Evolutionary conservation across 2,888 invertebrate genomes (phyloP), one percentile per base, ranked within the genome.

Genomic region (Phlogophora meticulosa): DNA sequence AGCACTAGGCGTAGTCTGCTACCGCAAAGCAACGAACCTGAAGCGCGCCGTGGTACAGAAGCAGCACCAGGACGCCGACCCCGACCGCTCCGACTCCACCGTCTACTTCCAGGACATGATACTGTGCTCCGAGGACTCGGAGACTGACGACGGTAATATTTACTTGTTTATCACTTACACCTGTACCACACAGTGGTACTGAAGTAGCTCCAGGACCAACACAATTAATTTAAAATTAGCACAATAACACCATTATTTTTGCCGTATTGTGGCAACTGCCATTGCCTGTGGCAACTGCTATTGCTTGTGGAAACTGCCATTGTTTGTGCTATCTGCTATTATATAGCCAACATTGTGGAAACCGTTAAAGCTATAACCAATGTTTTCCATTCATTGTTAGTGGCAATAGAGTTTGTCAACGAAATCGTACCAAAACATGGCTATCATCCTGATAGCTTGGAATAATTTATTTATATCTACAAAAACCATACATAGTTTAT

Each of bases 21-120:
- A 99, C 92, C 97, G 98, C 85, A 99, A 99, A 95, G 98, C 98
- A 0, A 98, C 98, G 74, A 97, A 98, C 63, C 92, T 98, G 82
- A 98, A 98, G 90, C 96, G 98, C 65, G 96, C 96, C 1, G 94
- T 94, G 40, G 96, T 97, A 51, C 97, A 97, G 89, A 97, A 98
- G 84, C 98, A 98, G 92, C 96, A 96, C 85, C 96, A 95, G 65
- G 98, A 98, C 69, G 97, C 98, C 45, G 98, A 98, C 89, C 98
- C 97, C 49, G 98, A 98, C 88, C 98, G 98, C 53, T 98, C 98
- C 5, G 99, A 99, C 93, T 98, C 98, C 11, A 98, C 98, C 53
- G 99, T 98, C n/a, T 99, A 98, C 94, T 99, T 98, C 92, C 99
- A 99, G 93, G 99, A 99, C 93, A 98, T 99, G 93, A 96, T 98